phyloP scores from a whole-genome alignment of 2,113 vertebrate species.

The Limanda limanda region DNA sequence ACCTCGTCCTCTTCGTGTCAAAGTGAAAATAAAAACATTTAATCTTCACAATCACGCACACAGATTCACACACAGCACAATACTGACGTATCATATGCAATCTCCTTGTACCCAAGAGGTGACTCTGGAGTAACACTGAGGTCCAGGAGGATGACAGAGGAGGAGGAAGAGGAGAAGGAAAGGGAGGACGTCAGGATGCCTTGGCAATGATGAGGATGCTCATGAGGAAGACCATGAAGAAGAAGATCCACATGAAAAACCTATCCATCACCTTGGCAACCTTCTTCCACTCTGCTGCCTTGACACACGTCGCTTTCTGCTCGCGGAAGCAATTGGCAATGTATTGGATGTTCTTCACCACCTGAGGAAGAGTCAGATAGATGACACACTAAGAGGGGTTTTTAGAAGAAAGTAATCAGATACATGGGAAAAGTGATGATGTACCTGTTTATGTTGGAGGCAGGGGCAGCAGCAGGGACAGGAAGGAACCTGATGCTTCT shows the following conservation, averaged over 20 bases:
- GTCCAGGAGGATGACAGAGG: constrained; percentile 8
- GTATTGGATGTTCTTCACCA: constrained; percentile 93
- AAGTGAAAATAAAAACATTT: constrained; percentile 17
- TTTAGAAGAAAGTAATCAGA: constrained; percentile 1
- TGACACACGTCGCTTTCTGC: constrained; percentile 89
- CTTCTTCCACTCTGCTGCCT: constrained; percentile 96
- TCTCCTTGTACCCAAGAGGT: constrained; percentile 13
- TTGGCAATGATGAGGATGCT: constrained; percentile 93
- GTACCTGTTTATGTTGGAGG: constrained; percentile 75
- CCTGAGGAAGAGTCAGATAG: constrained; percentile 27
- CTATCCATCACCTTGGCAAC: constrained; percentile 98
- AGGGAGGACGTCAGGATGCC: constrained; percentile 81
- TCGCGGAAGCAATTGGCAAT: constrained; percentile 93
- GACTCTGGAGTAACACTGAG: constrained; percentile 12
- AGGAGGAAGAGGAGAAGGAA: constrained; percentile 1
- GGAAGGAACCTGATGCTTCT: constrained; percentile 55
- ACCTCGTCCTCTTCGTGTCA: constrained; percentile 29
- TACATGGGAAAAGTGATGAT: background rate
- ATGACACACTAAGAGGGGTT: background rate
- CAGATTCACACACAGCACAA: constrained; percentile 12
- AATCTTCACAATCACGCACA: constrained; percentile 15
- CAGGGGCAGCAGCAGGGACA: constrained; percentile 82
- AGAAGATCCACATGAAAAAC: constrained; percentile 99
- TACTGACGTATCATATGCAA: constrained; percentile 11
- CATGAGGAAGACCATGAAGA: constrained; percentile 98